These are phyloP conservation scores for Caloenas nicobarica DNA, from an alignment of 2,113 vertebrate species.

Conservation along the genomic window DNA sequence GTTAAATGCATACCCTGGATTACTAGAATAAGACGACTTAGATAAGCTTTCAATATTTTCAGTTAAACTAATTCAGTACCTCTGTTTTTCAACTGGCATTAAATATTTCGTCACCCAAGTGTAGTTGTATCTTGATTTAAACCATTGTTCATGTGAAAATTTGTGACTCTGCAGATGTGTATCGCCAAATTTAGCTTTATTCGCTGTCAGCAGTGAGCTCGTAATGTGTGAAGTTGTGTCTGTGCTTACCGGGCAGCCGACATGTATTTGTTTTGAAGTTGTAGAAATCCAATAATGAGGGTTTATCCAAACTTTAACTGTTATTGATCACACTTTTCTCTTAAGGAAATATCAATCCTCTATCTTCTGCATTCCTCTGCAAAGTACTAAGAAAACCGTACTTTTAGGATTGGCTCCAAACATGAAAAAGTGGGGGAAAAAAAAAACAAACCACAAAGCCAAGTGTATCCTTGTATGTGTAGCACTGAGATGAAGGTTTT, in stretches of 20 bases:
- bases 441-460: not conserved
- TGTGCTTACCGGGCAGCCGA: not conserved
- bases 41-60: not conserved
- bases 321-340: not conserved
- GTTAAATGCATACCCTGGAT: not conserved
- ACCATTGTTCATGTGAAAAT: not conserved
- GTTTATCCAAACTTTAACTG: not conserved
- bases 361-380: not conserved
- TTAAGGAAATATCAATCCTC: not conserved
- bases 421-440: not conserved
- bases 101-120: not conserved
- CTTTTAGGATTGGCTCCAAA: not conserved
- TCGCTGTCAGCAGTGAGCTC: not conserved
- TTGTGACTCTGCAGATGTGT: not conserved
- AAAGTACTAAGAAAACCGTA: not conserved
- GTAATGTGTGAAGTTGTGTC: not conserved
- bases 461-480: not conserved
- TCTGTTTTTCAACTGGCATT: not conserved
- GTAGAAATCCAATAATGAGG: not conserved
- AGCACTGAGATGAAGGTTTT: not conserved
- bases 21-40: not conserved
- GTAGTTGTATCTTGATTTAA: not conserved
- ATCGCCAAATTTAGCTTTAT: not conserved
- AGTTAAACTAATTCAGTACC: not conserved
- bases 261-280: accelerated